Evolutionary conservation across 2,888 invertebrate species (phyloP).

Genomic region (Patella pellucida): DNA sequence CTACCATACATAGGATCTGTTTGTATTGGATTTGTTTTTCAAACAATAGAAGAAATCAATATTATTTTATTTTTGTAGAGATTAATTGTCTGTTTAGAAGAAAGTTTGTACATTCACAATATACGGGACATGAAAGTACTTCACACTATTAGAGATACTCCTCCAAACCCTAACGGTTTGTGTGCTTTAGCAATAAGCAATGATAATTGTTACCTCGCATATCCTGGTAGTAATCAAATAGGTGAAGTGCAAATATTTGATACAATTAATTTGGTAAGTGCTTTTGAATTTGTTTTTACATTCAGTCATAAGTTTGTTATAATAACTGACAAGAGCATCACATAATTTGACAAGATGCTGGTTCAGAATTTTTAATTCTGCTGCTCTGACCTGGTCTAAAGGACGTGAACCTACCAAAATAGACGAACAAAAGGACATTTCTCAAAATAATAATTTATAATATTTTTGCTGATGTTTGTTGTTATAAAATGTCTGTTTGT

Average conservation of each 20-base stretch:
- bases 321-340: too few species aligned
- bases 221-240: slow-evolving; percentile 92
- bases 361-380: too few species aligned
- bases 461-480: too few species aligned
- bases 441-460: too few species aligned
- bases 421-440: too few species aligned
- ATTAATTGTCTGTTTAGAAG: slow-evolving; percentile 96
- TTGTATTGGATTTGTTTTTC: background rate
- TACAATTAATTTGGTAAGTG: slow-evolving; percentile 84
- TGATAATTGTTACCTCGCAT: slow-evolving; percentile 94
- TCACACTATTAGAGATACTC: slow-evolving; percentile 98
- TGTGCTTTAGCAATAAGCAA: slow-evolving; percentile 91
- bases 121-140: slow-evolving; percentile 97
- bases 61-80: slow-evolving; percentile 76
- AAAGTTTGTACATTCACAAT: slow-evolving; percentile 97
- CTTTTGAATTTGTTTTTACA: background rate
- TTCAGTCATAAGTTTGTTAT: too few species aligned
- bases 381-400: too few species aligned
- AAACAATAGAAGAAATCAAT: background rate
- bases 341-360: too few species aligned
- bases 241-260: slow-evolving; percentile 98
- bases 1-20: too few species aligned
- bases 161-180: slow-evolving; percentile 92
- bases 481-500: too few species aligned
- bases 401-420: too few species aligned